Evolutionary conservation across 2,797 vertebrate species (phyloP), one percentile per base, ranked within the genome.

Genomic region (Typhlichthys subterraneus): DNA sequence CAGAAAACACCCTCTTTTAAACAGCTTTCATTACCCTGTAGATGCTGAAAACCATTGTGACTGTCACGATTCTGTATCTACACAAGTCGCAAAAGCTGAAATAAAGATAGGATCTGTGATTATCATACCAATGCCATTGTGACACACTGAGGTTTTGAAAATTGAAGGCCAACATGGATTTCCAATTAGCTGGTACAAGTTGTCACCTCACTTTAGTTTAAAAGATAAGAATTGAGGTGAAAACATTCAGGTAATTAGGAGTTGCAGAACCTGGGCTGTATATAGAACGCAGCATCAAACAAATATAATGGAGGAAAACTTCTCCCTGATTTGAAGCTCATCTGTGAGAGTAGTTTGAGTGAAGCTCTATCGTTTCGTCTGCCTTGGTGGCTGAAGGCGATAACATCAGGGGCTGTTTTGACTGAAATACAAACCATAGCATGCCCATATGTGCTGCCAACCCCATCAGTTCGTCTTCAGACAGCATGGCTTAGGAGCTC

Each of bases 401-500:
- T 92, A 92, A 90, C 88, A 92, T 92, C 89, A 71, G 68, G 61
- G 83, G 81, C 83, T 83, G 78, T 77, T 86, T 85, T 81, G 77
- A 89, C 84, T 90, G 87, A 89, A 91, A 90, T 88, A 86, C 90
- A 88, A 87, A 76, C 79, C 83, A 59, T 80, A 72, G 77, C 82
- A 77, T 88, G 90, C 88, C 89, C 91, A 90, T 87, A 89, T 89
- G 88, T 88, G 82, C 86, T 93, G 93, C 92, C 92, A 94, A 92
- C 76, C 84, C 88, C 90, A 90, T 90, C 88, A 88, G 90, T 93
- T 91, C 87, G 89, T 89, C 88, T 90, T 93, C 87, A 92, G 87
- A 93, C 89, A 79, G 90, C 91, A 92, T 89, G 91, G 91, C 91
- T 92, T 90, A 88, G 89, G 87, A 89, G 88, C 88, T 93, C 91